Conservation (phyloP, 1,140 invertebrate species). For the Cryptotermes secundus region DNA sequence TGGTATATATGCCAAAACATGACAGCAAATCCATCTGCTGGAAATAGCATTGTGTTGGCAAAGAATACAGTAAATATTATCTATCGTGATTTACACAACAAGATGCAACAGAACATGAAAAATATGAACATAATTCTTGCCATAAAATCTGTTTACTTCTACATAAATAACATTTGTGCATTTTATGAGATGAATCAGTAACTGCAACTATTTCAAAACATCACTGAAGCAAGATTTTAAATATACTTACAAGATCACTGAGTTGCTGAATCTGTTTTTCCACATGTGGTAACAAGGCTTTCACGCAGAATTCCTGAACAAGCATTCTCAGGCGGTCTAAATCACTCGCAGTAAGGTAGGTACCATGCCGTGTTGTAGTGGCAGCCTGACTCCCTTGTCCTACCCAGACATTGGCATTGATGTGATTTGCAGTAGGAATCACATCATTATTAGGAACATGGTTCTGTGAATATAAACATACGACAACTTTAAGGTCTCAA, state of each 20-base stretch:
- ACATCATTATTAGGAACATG: constrained; percentile 37
- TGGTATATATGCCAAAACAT: too few species aligned
- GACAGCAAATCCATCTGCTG: too few species aligned
- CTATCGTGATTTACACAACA: too few species aligned
- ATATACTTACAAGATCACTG: constrained; percentile 71
- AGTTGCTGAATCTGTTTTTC: constrained; percentile 82
- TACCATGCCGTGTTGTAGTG: constrained; percentile 62
- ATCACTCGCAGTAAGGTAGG: constrained; percentile 76
- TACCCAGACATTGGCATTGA: constrained; percentile 60
- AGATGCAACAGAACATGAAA: too few species aligned
- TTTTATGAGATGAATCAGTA: too few species aligned
- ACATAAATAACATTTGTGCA: too few species aligned
- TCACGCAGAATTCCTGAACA: constrained; percentile 84
- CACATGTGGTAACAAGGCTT: constrained; percentile 84
- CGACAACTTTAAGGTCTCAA: constrained; percentile 32
- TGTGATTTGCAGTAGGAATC: constrained; percentile 56
- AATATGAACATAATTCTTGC: too few species aligned
- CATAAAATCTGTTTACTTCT: too few species aligned
- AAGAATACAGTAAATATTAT: too few species aligned
- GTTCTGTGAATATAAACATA: constrained; percentile 37
- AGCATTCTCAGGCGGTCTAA: constrained; percentile 81
- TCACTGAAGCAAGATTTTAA: not conserved
- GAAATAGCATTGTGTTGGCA: too few species aligned
- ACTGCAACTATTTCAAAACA: too few species aligned
- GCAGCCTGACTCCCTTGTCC: constrained; percentile 38